Evolutionary conservation across 2,797 vertebrate genomes (phyloP).

Genomic region (Clarias platycephalus): DNA sequence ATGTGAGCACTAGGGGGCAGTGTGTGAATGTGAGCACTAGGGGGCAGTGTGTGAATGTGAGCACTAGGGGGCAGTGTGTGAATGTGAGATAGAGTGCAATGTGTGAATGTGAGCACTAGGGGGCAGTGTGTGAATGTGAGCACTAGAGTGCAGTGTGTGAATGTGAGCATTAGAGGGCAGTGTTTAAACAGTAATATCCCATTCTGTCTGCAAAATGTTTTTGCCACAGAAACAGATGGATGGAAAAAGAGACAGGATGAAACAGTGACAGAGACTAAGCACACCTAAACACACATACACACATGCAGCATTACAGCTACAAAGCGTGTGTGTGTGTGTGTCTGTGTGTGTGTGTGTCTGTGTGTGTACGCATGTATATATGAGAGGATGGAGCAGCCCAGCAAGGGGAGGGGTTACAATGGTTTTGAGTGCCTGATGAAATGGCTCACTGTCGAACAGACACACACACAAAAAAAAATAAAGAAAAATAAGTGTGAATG

Average conservation of each 20-base stretch:
- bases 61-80: not conserved
- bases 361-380: slow-evolving; percentile 12
- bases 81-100: not conserved
- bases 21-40: not conserved
- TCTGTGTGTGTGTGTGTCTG: slow-evolving; percentile 44
- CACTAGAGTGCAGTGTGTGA: not conserved
- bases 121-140: not conserved
- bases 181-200: not conserved
- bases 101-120: not conserved
- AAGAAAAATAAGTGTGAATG: slow-evolving; percentile 58
- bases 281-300: slow-evolving; percentile 49
- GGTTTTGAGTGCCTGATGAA: slow-evolving; percentile 66
- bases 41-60: not conserved
- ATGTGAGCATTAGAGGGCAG: not conserved
- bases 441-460: slow-evolving; percentile 74
- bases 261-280: slow-evolving; percentile 45
- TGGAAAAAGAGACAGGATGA: slow-evolving; percentile 48
- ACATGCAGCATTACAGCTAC: slow-evolving; percentile 39
- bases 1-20: not conserved
- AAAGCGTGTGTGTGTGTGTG: slow-evolving; percentile 18
- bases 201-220: not conserved
- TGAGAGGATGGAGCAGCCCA: slow-evolving; percentile 41
- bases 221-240: slow-evolving; percentile 24
- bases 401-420: slow-evolving; percentile 43
- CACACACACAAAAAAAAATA: slow-evolving; percentile 55